Evolutionary conservation across 2,113 vertebrate species (phyloP).

Genomic region (Pontoporia blainvillei): DNA sequence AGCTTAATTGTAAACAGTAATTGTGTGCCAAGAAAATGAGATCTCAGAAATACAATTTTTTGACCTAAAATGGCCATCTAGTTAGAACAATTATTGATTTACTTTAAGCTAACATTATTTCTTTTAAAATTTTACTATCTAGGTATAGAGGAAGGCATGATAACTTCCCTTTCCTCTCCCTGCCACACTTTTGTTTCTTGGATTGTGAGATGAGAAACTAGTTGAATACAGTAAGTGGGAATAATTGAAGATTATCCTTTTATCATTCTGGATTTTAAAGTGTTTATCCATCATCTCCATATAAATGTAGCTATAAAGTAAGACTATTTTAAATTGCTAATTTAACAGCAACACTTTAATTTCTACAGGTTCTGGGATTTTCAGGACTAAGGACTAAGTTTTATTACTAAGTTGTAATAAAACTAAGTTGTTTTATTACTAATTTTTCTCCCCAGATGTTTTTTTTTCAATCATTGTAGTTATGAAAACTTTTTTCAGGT

Average conservation of each 20-base stretch:
- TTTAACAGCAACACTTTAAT: background rate
- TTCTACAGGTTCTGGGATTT: background rate
- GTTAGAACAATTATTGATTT: slow-evolving; percentile 39
- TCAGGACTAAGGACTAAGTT: background rate
- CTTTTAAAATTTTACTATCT: slow-evolving; percentile 45
- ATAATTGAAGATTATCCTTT: background rate
- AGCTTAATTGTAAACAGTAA: slow-evolving; percentile 84
- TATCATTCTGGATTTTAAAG: background rate
- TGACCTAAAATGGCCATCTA: slow-evolving; percentile 83
- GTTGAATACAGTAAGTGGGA: background rate
- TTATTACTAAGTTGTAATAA: background rate
- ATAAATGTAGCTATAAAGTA: slow-evolving; percentile 15
- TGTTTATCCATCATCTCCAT: background rate
- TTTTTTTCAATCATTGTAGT: background rate
- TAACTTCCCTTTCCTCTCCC: slow-evolving; percentile 3
- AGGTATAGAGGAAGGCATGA: slow-evolving; percentile 57
- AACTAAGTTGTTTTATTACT: background rate
- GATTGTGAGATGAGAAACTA: slow-evolving; percentile 24
- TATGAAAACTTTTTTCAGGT: background rate
- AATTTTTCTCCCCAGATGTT: background rate
- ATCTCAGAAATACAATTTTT: slow-evolving; percentile 79
- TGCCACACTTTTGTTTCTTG: slow-evolving; percentile 30
- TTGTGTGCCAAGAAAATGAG: slow-evolving; percentile 81
- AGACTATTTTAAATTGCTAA: slow-evolving; percentile 25
- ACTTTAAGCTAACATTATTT: slow-evolving; percentile 40